Percentiles rank a stretch among this genome's conserved stretches.
Evolutionary conservation across 2,113 vertebrate genomes (phyloP).

Genomic region (Lutjanus erythropterus): DNA sequence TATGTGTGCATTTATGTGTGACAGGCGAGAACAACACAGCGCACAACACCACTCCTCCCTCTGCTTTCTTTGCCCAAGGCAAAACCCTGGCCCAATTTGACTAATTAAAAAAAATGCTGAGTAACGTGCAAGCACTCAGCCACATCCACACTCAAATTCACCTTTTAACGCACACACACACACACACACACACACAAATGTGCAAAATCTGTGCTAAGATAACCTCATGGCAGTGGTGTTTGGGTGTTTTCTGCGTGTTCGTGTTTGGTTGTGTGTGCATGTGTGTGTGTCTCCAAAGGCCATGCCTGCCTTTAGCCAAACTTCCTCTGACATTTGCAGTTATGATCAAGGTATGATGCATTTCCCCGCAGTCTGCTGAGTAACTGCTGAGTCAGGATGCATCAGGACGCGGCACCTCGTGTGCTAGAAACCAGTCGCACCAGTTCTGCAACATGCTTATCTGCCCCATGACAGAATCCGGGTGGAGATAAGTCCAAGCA

Average conservation of each 20-base stretch:
- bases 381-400: slow-evolving; percentile 51
- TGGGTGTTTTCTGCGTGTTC: neutral
- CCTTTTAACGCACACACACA: neutral
- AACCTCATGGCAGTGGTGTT: slow-evolving; percentile 9
- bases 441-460: neutral
- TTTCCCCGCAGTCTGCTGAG: slow-evolving; percentile 48
- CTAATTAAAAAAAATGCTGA: slow-evolving; percentile 69
- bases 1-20: slow-evolving; percentile 11
- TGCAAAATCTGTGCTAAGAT: neutral
- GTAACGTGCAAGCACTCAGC: slow-evolving; percentile 28
- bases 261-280: neutral
- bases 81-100: slow-evolving; percentile 63
- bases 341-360: slow-evolving; percentile 62
- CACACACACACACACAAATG: neutral
- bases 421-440: slow-evolving; percentile 14
- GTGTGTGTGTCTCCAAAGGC: slow-evolving; percentile 6
- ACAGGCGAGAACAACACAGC: slow-evolving; percentile 3
- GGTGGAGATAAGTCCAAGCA: neutral
- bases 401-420: neutral
- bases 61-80: slow-evolving; percentile 30
- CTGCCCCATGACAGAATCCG: neutral
- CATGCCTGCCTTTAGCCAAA: slow-evolving; percentile 33
- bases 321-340: slow-evolving; percentile 63
- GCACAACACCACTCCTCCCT: slow-evolving; percentile 5
- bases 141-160: neutral